Evolutionary conservation across 2,888 invertebrate genomes (phyloP).

Genomic region (Mellilla xanthometata): DNA sequence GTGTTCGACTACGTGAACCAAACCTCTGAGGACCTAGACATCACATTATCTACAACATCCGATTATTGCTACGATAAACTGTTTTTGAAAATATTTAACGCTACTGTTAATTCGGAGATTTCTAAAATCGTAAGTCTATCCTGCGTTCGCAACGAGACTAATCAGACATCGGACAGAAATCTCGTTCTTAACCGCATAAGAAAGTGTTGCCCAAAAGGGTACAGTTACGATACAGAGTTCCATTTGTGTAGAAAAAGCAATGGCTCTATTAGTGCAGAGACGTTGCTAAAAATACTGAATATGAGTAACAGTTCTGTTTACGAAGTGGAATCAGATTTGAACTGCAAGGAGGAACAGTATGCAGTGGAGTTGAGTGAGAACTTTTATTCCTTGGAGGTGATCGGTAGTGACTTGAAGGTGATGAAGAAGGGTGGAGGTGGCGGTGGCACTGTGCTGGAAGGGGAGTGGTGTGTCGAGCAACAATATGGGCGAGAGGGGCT

Average conservation of each 20-base stretch:
- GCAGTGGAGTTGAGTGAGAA: slow-evolving; percentile 55
- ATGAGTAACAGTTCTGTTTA: slow-evolving; percentile 46
- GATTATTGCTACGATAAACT: slow-evolving; percentile 61
- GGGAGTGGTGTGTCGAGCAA: slow-evolving; percentile 74
- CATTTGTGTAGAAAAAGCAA: slow-evolving; percentile 54
- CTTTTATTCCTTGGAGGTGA: slow-evolving; percentile 46
- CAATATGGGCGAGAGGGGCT: slow-evolving; percentile 39
- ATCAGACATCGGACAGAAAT: slow-evolving; percentile 31
- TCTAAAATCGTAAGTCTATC: slow-evolving; percentile 58
- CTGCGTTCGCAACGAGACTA: slow-evolving; percentile 48
- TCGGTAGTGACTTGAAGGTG: slow-evolving; percentile 51
- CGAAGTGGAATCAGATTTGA: slow-evolving; percentile 54
- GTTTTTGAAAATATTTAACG: slow-evolving; percentile 53
- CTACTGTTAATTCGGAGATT: slow-evolving; percentile 48
- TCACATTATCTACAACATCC: slow-evolving; percentile 27
- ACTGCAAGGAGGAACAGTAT: slow-evolving; percentile 61
- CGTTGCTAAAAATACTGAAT: slow-evolving; percentile 46
- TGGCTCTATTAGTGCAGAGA: slow-evolving; percentile 41
- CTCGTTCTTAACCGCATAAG: slow-evolving; percentile 51
- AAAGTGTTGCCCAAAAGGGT: slow-evolving; percentile 68
- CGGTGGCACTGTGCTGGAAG: slow-evolving; percentile 39
- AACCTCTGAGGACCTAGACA: slow-evolving; percentile 36
- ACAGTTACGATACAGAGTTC: slow-evolving; percentile 55
- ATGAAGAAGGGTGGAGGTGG: slow-evolving; percentile 37
- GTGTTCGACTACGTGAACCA: slow-evolving; percentile 41